Evolutionary conservation across 23 tunicate species (phyloP).

Genomic region (Trididemnum nubilum): DNA sequence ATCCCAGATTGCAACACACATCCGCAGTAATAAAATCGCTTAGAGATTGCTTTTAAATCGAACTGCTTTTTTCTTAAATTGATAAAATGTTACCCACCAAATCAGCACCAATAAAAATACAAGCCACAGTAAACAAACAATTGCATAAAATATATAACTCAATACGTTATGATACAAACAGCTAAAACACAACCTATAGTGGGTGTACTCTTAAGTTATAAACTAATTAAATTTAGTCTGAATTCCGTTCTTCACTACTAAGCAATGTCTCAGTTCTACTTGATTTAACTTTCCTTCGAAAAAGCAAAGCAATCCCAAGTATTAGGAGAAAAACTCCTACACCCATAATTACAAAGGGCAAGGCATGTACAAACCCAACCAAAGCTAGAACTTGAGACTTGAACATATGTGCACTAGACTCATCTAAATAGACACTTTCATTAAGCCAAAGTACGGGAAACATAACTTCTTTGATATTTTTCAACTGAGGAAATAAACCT

Average conservation of each 20-base stretch:
- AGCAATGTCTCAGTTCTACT: background rate
- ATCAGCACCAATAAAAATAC: too few species aligned
- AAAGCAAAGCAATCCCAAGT: slow-evolving; percentile 11
- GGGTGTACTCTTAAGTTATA: too few species aligned
- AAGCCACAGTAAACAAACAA: too few species aligned
- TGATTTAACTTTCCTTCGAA: background rate
- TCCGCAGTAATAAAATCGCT: too few species aligned
- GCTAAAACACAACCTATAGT: too few species aligned
- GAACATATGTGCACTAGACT: slow-evolving; percentile 36
- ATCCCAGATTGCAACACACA: too few species aligned
- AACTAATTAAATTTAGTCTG: slow-evolving; percentile 7
- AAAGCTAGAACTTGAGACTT: slow-evolving; percentile 35
- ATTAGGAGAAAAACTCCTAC: slow-evolving; percentile 38
- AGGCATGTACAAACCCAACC: slow-evolving; percentile 30
- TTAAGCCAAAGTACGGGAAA: slow-evolving; percentile 64
- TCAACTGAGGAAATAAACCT: slow-evolving; percentile 24
- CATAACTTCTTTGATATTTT: slow-evolving; percentile 34
- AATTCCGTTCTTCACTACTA: background rate
- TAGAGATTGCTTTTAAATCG: too few species aligned
- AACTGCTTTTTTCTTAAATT: too few species aligned
- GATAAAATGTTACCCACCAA: too few species aligned
- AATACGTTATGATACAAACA: too few species aligned
- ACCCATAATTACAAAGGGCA: slow-evolving; percentile 47
- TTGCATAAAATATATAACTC: too few species aligned
- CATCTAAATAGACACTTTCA: slow-evolving; percentile 57